Evolutionary conservation across 2,888 invertebrate species (phyloP), one percentile per base, ranked within the genome.

Genomic region (Leptopilina drosophilae): DNA sequence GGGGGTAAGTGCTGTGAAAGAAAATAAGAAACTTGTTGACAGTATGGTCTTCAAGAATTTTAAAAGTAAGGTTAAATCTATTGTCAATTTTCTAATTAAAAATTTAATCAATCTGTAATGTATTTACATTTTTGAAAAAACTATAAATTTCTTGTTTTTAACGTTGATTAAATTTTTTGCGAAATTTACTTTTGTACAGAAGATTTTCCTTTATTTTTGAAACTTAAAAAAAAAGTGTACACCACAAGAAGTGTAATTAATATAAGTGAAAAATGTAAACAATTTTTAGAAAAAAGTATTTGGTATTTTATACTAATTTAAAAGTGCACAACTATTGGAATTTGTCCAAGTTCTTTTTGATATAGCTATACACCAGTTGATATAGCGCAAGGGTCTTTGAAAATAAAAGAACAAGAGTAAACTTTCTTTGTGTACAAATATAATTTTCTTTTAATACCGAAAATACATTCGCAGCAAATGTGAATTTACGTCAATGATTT

Each of bases 381-480:
- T 26, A 73, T 20, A 62, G 62, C 62, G 62, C 62, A 20, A 15
- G 59, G 59, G 59, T 62, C 15, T 56, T 73, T 56, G 14, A 73
- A 73, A 73, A 73, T 59, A 9, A 8, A 67, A 7, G 73, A n/a
- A 9, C 33, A 73, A 56, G 40, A 53, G 53, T 53, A 20, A 53
- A 7, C 15, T 46, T 53, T 49, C 73, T 73, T 73, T 73, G 53
- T 56, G 73, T 40, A 56, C 73, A 56, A 56, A 73, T 73, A 73
- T 56, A 73, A 56, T 73, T 53, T 53, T 20, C 46, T 69, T 12
- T 56, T 5, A 56, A 73, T 73, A 0, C 26, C 6, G n/a, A 73
- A 53, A 33, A 14, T 73, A 56, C n/a, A 14, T n/a, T 26, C 15
- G 8, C 20, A 62, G 9, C 15, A 62, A 62, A 62, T 20, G 9